A percentile compares a stretch with the other conserved stretches of the same genome.
phyloP scores from a whole-genome alignment of 2,797 vertebrate genomes.

The Garrulus glandarius region DNA sequence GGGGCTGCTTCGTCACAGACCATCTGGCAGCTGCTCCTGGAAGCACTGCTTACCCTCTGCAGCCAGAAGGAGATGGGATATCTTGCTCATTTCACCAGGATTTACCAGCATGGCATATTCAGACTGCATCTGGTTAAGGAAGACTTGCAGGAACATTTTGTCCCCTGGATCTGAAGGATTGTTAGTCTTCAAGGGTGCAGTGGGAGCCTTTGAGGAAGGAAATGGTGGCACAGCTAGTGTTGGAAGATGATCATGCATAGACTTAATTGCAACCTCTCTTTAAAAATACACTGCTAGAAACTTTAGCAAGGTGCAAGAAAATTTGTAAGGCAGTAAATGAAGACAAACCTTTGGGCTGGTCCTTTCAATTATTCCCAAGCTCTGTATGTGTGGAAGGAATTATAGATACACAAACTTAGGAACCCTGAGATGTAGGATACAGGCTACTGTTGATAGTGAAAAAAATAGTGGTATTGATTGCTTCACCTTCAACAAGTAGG shows the following conservation, averaged over 20 bases:
- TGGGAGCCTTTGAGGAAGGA: background rate
- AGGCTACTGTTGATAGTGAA: slow-evolving; percentile 19
- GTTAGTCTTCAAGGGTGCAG: background rate
- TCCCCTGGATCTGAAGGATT: background rate
- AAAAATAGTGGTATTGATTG: background rate
- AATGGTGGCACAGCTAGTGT: background rate
- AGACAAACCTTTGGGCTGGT: background rate
- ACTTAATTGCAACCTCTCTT: background rate
- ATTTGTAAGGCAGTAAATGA: background rate
- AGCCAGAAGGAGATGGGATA: background rate
- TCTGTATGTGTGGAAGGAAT: background rate
- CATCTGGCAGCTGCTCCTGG: background rate
- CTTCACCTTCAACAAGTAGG: slow-evolving; percentile 42
- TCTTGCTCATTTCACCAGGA: background rate
- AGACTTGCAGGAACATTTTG: background rate
- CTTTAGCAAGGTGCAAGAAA: background rate
- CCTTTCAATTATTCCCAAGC: slow-evolving; percentile 18
- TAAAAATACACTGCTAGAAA: background rate
- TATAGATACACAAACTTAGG: slow-evolving; percentile 48
- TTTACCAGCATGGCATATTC: background rate
- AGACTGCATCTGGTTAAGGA: background rate
- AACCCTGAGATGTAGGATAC: slow-evolving; percentile 25
- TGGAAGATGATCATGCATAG: background rate
- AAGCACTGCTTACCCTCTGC: background rate
- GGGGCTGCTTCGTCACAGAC: background rate